phyloP scores from a whole-genome alignment of 2,888 invertebrate species.

The Sinhomidia bicolor region DNA sequence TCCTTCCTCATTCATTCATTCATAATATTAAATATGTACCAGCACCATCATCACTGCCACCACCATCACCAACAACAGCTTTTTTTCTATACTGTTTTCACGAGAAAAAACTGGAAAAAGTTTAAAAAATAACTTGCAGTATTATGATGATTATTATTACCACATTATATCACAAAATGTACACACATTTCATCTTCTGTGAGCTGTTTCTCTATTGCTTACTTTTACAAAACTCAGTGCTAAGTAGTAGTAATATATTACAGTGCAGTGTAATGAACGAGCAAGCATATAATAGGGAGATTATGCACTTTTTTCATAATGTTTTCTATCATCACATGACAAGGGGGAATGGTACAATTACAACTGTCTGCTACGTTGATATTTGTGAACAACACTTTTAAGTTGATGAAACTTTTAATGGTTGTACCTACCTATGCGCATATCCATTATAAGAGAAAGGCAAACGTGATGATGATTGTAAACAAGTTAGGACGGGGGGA shows the following conservation, averaged over 20 bases:
- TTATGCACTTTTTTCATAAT: no score
- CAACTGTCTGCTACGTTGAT: slow-evolving; percentile 17
- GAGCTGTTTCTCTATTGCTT: not conserved
- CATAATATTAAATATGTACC: slow-evolving; percentile 40
- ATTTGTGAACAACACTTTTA: slow-evolving; percentile 6
- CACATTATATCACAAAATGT: slow-evolving; percentile 62
- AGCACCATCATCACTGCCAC: not conserved
- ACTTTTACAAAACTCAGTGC: not conserved
- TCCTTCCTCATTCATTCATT: slow-evolving; percentile 67
- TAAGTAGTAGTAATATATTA: no score
- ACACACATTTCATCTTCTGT: slow-evolving; percentile 54
- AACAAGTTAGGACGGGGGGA: not conserved
- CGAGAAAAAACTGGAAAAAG: not conserved
- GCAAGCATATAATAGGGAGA: no score
- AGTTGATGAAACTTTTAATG: slow-evolving; percentile 44
- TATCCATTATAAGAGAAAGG: not conserved
- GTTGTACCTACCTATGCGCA: not conserved
- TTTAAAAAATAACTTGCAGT: slow-evolving; percentile 54
- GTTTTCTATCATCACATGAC: no score
- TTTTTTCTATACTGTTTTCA: slow-evolving; percentile 5
- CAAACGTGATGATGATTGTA: slow-evolving; percentile 16
- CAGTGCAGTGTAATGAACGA: no score
- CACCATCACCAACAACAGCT: slow-evolving; percentile 10
- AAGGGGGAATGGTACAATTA: not conserved
- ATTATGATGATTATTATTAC: slow-evolving; percentile 70